A percentile compares a stretch with the other conserved stretches of the same genome.
These are phyloP conservation scores for Syngnathus floridae DNA, from an alignment of 2,113 vertebrate genomes.

Conservation along the genomic window DNA sequence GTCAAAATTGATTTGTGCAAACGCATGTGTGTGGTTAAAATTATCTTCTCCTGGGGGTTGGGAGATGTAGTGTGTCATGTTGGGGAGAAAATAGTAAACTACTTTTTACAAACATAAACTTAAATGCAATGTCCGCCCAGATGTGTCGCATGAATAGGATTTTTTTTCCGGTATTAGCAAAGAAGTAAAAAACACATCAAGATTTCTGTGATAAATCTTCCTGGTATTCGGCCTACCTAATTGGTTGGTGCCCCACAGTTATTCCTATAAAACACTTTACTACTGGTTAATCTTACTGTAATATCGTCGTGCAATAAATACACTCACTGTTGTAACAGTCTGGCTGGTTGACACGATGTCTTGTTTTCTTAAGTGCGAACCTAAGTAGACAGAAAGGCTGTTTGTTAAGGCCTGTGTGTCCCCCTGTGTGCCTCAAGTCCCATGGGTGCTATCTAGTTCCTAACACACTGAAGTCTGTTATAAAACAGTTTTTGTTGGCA, in stretches of 20 bases:
- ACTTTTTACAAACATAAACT: background rate
- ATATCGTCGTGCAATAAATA: background rate
- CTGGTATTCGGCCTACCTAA: background rate
- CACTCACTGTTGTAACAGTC: background rate
- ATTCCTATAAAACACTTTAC: background rate
- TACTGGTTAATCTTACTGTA: background rate
- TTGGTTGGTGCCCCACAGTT: background rate
- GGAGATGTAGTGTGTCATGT: too few relatives aligned
- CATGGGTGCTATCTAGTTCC: slow-evolving; percentile 18
- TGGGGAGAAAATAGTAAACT: too few relatives aligned
- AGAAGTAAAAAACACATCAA: background rate
- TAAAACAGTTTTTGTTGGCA: background rate
- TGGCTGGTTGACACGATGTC: slow-evolving; percentile 1
- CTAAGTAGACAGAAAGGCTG: slow-evolving; percentile 15
- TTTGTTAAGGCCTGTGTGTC: slow-evolving; percentile 14
- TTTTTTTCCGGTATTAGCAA: background rate
- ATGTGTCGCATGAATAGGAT: background rate
- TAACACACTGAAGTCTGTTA: background rate
- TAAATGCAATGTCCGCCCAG: background rate
- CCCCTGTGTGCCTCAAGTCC: slow-evolving; percentile 12
- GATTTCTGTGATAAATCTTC: background rate
- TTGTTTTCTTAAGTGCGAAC: background rate
- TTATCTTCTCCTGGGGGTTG: too few relatives aligned
- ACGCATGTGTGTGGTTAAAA: too few relatives aligned
- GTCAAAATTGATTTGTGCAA: too few relatives aligned